Conservation (phyloP, 37 sponge, comb jelly and placozoan species). For the Ephydatia muelleri region DNA sequence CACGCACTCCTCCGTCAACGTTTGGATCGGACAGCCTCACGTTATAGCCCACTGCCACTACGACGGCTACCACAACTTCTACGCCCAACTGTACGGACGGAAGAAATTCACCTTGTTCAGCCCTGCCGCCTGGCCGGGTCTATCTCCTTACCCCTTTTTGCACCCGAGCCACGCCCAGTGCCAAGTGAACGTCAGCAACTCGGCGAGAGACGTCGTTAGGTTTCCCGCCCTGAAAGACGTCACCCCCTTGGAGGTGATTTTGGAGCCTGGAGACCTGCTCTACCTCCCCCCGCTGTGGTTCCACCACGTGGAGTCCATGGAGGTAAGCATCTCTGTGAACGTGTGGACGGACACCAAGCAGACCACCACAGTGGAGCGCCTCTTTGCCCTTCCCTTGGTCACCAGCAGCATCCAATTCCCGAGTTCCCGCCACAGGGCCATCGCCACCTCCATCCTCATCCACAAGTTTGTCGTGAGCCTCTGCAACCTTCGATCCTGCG, state of each 20-base stretch:
- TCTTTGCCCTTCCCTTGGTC: slow-evolving; percentile 43
- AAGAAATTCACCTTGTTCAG: slow-evolving; percentile 76
- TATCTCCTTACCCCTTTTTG: slow-evolving; percentile 89
- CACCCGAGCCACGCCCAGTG: slow-evolving; percentile 92
- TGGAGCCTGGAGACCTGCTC: slow-evolving; percentile 85
- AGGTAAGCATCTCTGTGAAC: slow-evolving; percentile 85
- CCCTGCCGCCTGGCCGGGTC: slow-evolving; percentile 74
- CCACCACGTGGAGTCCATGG: slow-evolving; percentile 79
- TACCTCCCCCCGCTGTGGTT: slow-evolving; percentile 94
- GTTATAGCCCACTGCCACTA: slow-evolving; percentile 94
- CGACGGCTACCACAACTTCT: slow-evolving; percentile 96
- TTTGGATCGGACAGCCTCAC: slow-evolving; percentile 89
- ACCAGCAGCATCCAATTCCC: slow-evolving; percentile 22
- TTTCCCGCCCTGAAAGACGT: slow-evolving; percentile 48
- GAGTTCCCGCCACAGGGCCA: neutral
- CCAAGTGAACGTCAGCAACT: slow-evolving; percentile 81
- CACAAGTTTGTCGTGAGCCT: slow-evolving; percentile 22
- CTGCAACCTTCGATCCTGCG: slow-evolving; percentile 41
- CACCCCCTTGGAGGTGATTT: slow-evolving; percentile 46
- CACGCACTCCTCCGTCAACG: slow-evolving; percentile 70
- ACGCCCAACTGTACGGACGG: slow-evolving; percentile 83
- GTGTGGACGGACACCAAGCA: slow-evolving; percentile 87
- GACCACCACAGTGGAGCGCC: slow-evolving; percentile 29
- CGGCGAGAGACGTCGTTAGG: neutral
- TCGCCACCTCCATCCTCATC: slow-evolving; percentile 29